phyloP scores from a whole-genome alignment of 1,140 invertebrate species.

The Hylaeus volcanicus region DNA sequence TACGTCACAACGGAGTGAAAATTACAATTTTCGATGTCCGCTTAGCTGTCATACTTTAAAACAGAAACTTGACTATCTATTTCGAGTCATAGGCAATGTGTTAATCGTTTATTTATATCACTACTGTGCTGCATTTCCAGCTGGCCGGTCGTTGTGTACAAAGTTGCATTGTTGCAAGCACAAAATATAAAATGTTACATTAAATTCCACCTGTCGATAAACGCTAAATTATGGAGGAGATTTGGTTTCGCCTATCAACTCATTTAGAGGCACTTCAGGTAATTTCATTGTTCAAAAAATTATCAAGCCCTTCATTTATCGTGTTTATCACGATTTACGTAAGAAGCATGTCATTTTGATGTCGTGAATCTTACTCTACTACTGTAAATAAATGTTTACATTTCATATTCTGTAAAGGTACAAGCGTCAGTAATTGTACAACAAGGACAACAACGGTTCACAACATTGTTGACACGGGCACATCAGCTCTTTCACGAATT shows the following conservation, averaged over 20 bases:
- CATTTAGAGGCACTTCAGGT: conserved; percentile 77
- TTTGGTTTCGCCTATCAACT: conserved; percentile 74
- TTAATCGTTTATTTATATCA: conserved; percentile 80
- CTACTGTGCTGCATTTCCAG: conserved; percentile 65
- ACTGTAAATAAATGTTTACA: too few relatives aligned
- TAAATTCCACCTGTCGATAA: conserved; percentile 15
- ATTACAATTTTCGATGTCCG: not conserved
- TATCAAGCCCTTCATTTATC: not conserved
- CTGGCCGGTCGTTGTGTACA: conserved; percentile 23
- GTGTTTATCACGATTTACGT: not conserved
- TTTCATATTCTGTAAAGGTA: too few relatives aligned
- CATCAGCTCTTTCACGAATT: conserved; percentile 70
- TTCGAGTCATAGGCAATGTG: conserved; percentile 71
- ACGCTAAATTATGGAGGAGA: conserved; percentile 75
- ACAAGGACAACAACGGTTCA: conserved; percentile 75
- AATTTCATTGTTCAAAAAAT: conserved; percentile 41
- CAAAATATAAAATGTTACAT: conserved; percentile 26
- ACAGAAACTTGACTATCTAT: conserved; percentile 70
- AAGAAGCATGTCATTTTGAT: not conserved
- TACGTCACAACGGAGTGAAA: too few relatives aligned
- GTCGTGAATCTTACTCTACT: too few relatives aligned
- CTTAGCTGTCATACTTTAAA: conserved; percentile 16
- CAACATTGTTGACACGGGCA: conserved; percentile 68
- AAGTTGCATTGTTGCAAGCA: conserved; percentile 10
- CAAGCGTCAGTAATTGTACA: conserved; percentile 72